Percentiles rank a stretch among this genome's conserved stretches.
These are phyloP conservation scores for Perca flavescens DNA, from an alignment of 2,113 vertebrate species.

Conservation along the genomic window DNA sequence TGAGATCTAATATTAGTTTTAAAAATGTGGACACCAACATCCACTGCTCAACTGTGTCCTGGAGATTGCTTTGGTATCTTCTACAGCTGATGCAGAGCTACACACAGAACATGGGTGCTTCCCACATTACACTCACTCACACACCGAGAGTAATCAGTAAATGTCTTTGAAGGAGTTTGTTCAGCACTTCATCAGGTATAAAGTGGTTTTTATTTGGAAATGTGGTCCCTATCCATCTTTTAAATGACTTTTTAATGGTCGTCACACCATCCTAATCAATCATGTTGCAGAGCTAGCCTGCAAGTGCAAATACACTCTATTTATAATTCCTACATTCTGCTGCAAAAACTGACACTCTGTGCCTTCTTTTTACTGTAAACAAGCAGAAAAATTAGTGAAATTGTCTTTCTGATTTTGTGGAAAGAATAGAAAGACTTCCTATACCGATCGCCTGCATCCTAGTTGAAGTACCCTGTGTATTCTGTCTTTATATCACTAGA, in stretches of 20 bases:
- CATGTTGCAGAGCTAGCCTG: slow-evolving; percentile 78
- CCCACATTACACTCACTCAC: slow-evolving; percentile 71
- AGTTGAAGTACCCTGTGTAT: slow-evolving; percentile 9
- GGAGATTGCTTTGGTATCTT: slow-evolving; percentile 33
- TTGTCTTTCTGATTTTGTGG: slow-evolving; percentile 38
- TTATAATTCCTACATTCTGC: slow-evolving; percentile 77
- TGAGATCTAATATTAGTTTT: slow-evolving; percentile 4
- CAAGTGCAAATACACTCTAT: slow-evolving; percentile 77
- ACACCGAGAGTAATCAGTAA: slow-evolving; percentile 77
- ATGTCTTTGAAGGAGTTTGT: slow-evolving; percentile 84
- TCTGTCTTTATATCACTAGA: slow-evolving; percentile 30
- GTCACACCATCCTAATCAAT: slow-evolving; percentile 86
- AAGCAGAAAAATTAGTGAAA: slow-evolving; percentile 27
- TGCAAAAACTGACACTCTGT: slow-evolving; percentile 54
- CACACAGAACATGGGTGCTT: slow-evolving; percentile 37
- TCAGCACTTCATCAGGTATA: slow-evolving; percentile 87
- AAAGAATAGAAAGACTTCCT: slow-evolving; percentile 46
- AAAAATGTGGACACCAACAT: slow-evolving; percentile 14
- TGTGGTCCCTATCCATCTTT: slow-evolving; percentile 87
- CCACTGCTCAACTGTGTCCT: slow-evolving; percentile 7
- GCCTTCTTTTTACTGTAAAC: slow-evolving; percentile 40
- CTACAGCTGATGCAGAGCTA: slow-evolving; percentile 52
- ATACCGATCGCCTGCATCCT: not conserved
- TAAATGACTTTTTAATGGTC: slow-evolving; percentile 89
- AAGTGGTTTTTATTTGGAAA: slow-evolving; percentile 87